phyloP scores from a whole-genome alignment of 2,888 invertebrate genomes.

The Plebejus argus region DNA sequence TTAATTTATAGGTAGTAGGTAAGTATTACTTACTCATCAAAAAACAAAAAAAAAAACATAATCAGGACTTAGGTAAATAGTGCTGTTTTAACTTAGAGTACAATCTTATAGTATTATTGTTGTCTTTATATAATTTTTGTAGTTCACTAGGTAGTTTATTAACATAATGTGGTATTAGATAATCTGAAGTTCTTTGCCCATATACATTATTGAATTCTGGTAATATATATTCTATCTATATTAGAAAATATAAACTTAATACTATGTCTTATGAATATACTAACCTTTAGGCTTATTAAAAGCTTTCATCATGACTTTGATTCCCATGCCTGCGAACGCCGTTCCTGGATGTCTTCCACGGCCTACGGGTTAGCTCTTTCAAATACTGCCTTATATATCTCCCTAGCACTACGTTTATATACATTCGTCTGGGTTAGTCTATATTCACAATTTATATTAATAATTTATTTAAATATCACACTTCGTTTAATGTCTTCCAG shows the following conservation, averaged over 20 bases:
- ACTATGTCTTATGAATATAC: constrained; percentile 40
- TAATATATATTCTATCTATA: no score
- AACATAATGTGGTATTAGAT: no score
- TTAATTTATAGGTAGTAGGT: no score
- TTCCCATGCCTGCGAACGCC: constrained; percentile 88
- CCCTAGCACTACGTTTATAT: constrained; percentile 38
- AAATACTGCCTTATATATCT: constrained; percentile 49
- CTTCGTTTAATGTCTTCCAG: constrained; percentile 52
- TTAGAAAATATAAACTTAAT: neutral
- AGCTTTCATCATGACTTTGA: constrained; percentile 92
- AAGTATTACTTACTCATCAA: no score
- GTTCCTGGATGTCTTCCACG: constrained; percentile 61
- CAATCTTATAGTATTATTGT: no score
- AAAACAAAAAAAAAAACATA: no score
- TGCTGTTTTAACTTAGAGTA: no score
- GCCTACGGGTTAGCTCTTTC: constrained; percentile 53
- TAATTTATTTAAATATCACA: constrained; percentile 65
- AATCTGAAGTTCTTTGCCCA: no score
- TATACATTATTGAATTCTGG: no score
- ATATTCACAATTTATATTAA: constrained; percentile 45
- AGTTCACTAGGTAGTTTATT: no score
- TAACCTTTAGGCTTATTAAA: constrained; percentile 92
- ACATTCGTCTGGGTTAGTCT: constrained; percentile 45
- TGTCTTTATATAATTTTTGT: no score
- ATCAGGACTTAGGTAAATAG: no score